phyloP scores from a whole-genome alignment of 2,113 vertebrate genomes.

The Anhinga anhinga region DNA sequence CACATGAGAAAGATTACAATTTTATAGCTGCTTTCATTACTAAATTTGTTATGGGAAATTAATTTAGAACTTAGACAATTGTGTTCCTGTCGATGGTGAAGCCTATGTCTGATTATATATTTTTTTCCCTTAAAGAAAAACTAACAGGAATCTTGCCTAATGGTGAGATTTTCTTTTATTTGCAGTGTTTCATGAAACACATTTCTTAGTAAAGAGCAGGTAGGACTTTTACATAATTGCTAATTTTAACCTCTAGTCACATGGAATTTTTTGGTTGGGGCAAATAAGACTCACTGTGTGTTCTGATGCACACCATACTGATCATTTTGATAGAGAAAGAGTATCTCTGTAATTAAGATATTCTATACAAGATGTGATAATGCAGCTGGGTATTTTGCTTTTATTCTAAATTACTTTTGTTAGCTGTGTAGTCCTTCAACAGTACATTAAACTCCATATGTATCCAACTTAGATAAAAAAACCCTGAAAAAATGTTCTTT shows the following conservation, averaged over 20 bases:
- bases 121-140: not conserved
- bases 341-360: not conserved
- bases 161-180: not conserved
- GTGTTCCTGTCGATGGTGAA: not conserved
- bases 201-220: not conserved
- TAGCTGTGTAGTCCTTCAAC: not conserved
- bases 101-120: not conserved
- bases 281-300: not conserved
- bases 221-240: not conserved
- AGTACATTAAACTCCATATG: not conserved
- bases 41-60: constrained; percentile 47
- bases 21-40: constrained; percentile 46
- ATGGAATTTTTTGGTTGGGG: not conserved
- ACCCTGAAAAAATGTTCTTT: not conserved
- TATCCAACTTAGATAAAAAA: not conserved
- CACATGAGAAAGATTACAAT: constrained; percentile 32
- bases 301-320: not conserved
- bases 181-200: not conserved
- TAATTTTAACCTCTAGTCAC: not conserved
- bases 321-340: not conserved
- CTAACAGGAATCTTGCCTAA: not conserved
- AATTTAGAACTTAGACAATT: constrained; percentile 35
- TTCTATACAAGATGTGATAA: not conserved
- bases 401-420: not conserved
- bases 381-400: not conserved